Evolutionary conservation across 2,888 invertebrate genomes (phyloP).

Genomic region (Tanytarsus gracilentus): DNA sequence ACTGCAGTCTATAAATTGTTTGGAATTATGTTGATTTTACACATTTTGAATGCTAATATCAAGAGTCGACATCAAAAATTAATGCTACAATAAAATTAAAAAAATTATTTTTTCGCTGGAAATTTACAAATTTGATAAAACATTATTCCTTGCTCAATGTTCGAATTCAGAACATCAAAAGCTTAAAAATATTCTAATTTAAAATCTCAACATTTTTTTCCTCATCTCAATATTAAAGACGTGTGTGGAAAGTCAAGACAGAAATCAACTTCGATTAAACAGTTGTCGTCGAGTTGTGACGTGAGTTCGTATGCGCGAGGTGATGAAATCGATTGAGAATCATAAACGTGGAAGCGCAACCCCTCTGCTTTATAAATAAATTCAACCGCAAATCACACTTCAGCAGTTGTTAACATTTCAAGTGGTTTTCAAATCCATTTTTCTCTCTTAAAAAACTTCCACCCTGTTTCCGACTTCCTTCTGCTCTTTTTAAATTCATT

Average conservation of each 20-base stretch:
- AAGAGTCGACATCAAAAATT: too few species aligned
- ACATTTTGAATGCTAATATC: too few species aligned
- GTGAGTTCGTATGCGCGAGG: conserved; percentile 3
- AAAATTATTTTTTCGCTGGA: too few species aligned
- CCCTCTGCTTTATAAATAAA: not conserved
- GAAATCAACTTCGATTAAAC: conserved; percentile 11
- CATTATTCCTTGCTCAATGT: too few species aligned
- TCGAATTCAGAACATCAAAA: too few species aligned
- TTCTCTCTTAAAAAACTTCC: too few species aligned
- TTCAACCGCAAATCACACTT: conserved; percentile 23
- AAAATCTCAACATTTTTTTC: not conserved
- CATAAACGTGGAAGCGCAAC: not conserved
- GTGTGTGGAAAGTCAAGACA: too few species aligned
- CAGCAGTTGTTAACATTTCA: conserved; percentile 23
- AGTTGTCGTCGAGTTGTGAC: not conserved
- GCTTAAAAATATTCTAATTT: not conserved
- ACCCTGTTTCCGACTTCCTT: not conserved
- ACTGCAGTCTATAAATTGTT: too few species aligned
- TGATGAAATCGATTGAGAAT: conserved; percentile 5
- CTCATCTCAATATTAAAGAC: not conserved
- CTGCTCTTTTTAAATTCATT: not conserved
- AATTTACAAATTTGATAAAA: too few species aligned
- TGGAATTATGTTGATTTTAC: too few species aligned
- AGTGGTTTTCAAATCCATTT: not conserved
- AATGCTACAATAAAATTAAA: too few species aligned